Conservation (phyloP, 2,888 invertebrate genomes). For the Hemithea aestivaria region DNA sequence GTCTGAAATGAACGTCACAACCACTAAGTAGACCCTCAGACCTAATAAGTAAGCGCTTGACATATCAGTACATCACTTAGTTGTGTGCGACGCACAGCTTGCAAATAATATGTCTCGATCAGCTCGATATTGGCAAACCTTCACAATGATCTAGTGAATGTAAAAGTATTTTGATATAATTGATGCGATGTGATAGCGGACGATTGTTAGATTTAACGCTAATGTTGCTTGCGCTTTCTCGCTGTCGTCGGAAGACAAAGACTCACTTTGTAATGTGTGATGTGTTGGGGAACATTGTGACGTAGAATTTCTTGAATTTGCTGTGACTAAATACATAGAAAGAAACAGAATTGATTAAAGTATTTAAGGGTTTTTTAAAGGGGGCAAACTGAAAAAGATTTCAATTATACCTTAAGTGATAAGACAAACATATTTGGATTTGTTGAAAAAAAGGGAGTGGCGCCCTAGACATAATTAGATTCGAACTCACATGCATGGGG, state of each 20-base stretch:
- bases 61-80: slow-evolving; percentile 55
- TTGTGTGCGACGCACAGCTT: slow-evolving; percentile 68
- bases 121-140: slow-evolving; percentile 76
- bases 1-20: slow-evolving; percentile 6
- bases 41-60: slow-evolving; percentile 50
- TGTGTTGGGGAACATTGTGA: slow-evolving; percentile 16
- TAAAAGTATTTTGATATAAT: slow-evolving; percentile 50
- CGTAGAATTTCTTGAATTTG: too few species aligned
- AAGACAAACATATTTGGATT: too few species aligned
- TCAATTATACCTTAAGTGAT: too few species aligned
- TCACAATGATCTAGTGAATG: slow-evolving; percentile 58
- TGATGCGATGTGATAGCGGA: slow-evolving; percentile 18
- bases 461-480: too few species aligned
- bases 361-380: too few species aligned
- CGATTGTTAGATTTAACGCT: slow-evolving; percentile 45
- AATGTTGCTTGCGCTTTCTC: slow-evolving; percentile 66
- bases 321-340: too few species aligned
- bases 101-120: slow-evolving; percentile 49
- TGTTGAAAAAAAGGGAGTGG: too few species aligned
- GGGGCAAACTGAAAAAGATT: too few species aligned
- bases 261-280: slow-evolving; percentile 6
- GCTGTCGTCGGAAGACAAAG: slow-evolving; percentile 26
- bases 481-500: too few species aligned
- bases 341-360: too few species aligned
- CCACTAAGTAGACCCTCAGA: slow-evolving; percentile 12